A percentile compares a stretch with the other conserved stretches of the same genome.
Conservation (phyloP, 2,797 vertebrate species). For the Petrocephalus schoutedeni region DNA sequence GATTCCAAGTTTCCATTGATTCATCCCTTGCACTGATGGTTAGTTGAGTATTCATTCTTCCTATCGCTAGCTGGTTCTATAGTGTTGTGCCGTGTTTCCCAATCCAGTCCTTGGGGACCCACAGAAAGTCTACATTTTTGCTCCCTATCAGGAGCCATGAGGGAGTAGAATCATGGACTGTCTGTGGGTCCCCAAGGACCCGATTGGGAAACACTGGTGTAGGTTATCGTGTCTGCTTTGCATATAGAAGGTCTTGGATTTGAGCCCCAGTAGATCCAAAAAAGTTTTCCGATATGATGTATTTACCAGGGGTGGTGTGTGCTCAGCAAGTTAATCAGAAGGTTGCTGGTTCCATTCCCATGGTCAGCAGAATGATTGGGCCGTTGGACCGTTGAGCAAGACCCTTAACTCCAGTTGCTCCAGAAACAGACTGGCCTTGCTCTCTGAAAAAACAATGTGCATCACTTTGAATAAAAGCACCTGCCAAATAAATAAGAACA, state of each 20-base stretch:
- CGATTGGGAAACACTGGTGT: no score
- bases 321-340: not conserved
- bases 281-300: not conserved
- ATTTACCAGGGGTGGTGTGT: not conserved
- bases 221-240: not conserved
- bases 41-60: not conserved
- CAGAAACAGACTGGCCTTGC: not conserved
- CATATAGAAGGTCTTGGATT: not conserved
- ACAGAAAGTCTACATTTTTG: no score
- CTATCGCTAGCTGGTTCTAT: not conserved
- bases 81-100: not conserved
- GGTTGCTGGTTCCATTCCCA: not conserved
- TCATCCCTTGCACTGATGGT: not conserved
- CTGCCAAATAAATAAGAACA: not conserved
- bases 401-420: not conserved
- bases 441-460: not conserved
- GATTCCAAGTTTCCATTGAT: not conserved
- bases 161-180: no score
- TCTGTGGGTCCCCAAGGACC: no score
- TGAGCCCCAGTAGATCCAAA: not conserved
- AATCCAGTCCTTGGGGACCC: no score
- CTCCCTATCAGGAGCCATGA: no score
- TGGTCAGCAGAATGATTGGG: not conserved
- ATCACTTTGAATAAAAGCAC: not conserved
- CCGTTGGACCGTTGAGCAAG: not conserved